phyloP scores from a whole-genome alignment of 2,888 invertebrate genomes.

The Polia nebulosa region DNA sequence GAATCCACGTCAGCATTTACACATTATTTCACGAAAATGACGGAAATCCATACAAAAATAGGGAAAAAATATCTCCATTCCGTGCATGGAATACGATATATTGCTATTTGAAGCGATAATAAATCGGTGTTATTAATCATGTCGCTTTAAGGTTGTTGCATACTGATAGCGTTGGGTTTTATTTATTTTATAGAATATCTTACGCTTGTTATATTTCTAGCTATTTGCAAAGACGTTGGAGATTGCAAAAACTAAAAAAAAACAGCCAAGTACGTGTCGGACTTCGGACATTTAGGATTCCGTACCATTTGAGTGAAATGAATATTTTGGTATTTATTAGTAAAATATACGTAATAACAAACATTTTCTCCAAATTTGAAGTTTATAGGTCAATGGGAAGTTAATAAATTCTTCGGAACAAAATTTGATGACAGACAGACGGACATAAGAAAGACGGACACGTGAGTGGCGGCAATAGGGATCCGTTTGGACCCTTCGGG shows the following conservation, averaged over 20 bases:
- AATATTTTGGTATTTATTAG: too few relatives aligned
- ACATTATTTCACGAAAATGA: constrained; percentile 9
- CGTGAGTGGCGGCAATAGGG: too few relatives aligned
- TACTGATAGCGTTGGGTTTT: constrained; percentile 5
- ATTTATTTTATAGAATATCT: constrained; percentile 21
- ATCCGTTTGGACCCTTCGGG: too few relatives aligned
- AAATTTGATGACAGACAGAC: too few relatives aligned
- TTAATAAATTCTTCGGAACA: too few relatives aligned
- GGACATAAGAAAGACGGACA: too few relatives aligned
- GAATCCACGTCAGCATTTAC: not conserved
- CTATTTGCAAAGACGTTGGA: not conserved
- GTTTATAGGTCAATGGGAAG: too few relatives aligned
- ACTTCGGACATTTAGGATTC: too few relatives aligned
- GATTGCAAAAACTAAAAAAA: not conserved
- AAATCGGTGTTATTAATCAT: constrained; percentile 52
- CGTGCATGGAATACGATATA: constrained; percentile 31
- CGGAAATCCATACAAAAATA: constrained; percentile 12
- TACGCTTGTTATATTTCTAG: not conserved
- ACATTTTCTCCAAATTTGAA: too few relatives aligned
- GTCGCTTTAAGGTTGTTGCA: constrained; percentile 18
- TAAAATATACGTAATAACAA: too few relatives aligned
- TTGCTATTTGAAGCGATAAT: constrained; percentile 41
- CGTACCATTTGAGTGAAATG: too few relatives aligned
- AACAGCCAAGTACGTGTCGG: too few relatives aligned
- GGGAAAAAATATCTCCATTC: constrained; percentile 19